Evolutionary conservation across 2,113 vertebrate species (phyloP), one percentile per base, ranked within the genome.

Genomic region (Elephantulus edwardii): DNA sequence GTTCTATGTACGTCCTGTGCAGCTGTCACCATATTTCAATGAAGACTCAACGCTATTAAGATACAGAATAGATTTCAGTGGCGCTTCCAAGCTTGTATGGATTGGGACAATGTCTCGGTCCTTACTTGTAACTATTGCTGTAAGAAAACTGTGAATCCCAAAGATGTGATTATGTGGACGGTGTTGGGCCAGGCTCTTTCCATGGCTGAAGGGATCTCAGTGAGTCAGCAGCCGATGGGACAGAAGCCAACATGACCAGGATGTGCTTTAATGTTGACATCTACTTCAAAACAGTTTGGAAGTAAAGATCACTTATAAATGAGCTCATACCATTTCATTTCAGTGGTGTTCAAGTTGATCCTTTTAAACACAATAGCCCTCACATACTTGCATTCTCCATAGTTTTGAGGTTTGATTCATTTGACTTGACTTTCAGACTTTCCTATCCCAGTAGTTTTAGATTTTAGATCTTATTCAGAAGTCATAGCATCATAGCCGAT

Each of bases 401-500:
- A 40, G 16, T 30, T 89, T 75, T 85, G 5, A 72, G 79, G 52
- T 11, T 11, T 1, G 75, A 48, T 16, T 78, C 48, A 88, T 38
- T 44, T 79, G 46, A 4, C 44, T 14, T 42, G 82, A 60, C 76
- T 54, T 78, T 42, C 33, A 88, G 70, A 9, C 58, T 58, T 88
- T 75, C n/a, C 11, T 50, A 24, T 42, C 64, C 16, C 30, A 56
- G 71, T 46, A 24, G 33, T 6, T 56, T 84, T 83, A 30, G 35
- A 66, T 91, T 64, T 74, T 77, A 86, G 66, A 80, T 81, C 78
- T 42, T 81, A 33, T n/a, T 76, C 30, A 79, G 16, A 78, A 66
- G 16, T 83, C 26, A 74, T 40, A 86, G 76, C 48, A 76, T 54
- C n/a, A n/a, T 33, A 89, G 82, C 19, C 62, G 50, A 70, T 2